phyloP scores from a whole-genome alignment of 2,888 invertebrate genomes.

The Stramonita haemastoma region DNA sequence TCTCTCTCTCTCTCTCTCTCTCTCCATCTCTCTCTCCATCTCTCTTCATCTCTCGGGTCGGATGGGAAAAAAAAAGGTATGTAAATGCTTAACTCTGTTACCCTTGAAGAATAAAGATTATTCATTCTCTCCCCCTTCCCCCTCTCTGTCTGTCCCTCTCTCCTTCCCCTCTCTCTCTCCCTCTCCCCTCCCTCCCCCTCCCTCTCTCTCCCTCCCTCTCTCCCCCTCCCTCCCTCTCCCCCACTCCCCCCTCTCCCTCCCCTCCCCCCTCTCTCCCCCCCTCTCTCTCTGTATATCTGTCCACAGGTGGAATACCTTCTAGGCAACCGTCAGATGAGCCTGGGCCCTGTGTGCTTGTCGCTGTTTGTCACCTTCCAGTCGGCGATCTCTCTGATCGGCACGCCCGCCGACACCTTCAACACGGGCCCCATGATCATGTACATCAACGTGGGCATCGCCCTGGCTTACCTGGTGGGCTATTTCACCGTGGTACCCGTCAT shows the following conservation, averaged over 20 bases:
- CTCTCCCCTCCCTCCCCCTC: no score
- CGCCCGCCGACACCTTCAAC: constrained; percentile 58
- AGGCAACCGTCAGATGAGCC: constrained; percentile 55
- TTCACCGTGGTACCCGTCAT: constrained; percentile 56
- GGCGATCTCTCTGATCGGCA: constrained; percentile 60
- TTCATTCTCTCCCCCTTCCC: no score
- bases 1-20: neutral
- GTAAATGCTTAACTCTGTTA: no score
- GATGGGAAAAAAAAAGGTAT: no score
- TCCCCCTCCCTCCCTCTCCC: no score
- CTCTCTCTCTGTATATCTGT: neutral
- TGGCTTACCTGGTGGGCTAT: constrained; percentile 49
- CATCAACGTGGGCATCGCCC: constrained; percentile 46
- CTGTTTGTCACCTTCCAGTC: constrained; percentile 64
- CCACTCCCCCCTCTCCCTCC: no score
- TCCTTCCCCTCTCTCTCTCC: neutral
- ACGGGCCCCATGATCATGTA: constrained; percentile 56
- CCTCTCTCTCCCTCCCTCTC: no score
- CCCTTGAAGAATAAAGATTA: no score
- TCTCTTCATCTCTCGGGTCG: no score
- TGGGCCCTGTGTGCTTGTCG: constrained; percentile 62
- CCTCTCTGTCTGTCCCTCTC: neutral
- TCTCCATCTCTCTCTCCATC: neutral
- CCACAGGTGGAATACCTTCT: constrained; percentile 58
- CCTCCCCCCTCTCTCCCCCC: no score